Conservation (phyloP, 2,113 vertebrate genomes). For the Melanotaenia duboulayi region DNA sequence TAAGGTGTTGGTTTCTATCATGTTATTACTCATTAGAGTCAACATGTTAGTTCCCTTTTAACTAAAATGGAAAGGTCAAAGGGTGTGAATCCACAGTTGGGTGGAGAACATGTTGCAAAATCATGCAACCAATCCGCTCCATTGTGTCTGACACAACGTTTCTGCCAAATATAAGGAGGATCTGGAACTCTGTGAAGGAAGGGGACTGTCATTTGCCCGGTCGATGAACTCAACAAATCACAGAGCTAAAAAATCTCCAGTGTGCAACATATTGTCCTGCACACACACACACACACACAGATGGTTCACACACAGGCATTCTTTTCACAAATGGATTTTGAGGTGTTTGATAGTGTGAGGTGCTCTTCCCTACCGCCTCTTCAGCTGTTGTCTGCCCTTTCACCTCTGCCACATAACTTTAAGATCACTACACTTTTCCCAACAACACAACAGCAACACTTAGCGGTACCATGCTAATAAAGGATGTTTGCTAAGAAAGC, state of each 20-base stretch:
- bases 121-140: neutral
- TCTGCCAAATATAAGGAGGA: constrained; percentile 39
- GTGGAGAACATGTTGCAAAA: constrained; percentile 10
- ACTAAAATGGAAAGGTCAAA: neutral
- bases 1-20: constrained; percentile 7
- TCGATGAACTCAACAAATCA: constrained; percentile 42
- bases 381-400: constrained; percentile 55
- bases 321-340: constrained; percentile 3
- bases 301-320: neutral
- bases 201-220: constrained; percentile 1
- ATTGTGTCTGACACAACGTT: constrained; percentile 10
- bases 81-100: neutral
- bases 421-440: neutral
- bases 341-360: neutral
- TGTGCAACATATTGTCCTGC: neutral
- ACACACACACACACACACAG: neutral
- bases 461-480: too few species aligned
- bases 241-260: constrained; percentile 27
- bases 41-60: neutral
- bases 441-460: neutral
- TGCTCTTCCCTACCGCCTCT: neutral
- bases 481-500: constrained; percentile 3
- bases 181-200: constrained; percentile 16
- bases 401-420: constrained; percentile 30
- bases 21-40: constrained; percentile 29